Evolutionary conservation across 2,113 vertebrate species (phyloP).

Genomic region (Morone saxatilis): DNA sequence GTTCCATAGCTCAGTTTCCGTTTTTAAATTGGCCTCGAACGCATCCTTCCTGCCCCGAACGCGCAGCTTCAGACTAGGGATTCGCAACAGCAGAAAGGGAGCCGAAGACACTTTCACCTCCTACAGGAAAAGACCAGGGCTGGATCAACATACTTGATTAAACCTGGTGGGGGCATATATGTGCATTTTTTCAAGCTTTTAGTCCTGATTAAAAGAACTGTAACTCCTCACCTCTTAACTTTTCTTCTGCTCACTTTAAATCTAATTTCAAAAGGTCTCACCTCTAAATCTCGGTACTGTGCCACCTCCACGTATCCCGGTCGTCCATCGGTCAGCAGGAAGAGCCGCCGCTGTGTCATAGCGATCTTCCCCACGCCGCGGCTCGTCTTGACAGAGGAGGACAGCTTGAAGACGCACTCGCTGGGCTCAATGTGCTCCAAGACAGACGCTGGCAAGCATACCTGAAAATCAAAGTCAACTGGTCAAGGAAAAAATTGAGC

Average conservation of each 20-base stretch:
- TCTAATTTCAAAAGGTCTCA: conserved; percentile 44
- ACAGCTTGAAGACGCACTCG: conserved; percentile 96
- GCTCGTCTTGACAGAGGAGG: conserved; percentile 93
- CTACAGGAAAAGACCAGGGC: conserved; percentile 69
- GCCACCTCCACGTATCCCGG: conserved; percentile 92
- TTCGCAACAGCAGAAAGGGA: conserved; percentile 89
- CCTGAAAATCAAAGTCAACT: conserved; percentile 59
- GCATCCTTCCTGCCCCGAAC: conserved; percentile 86
- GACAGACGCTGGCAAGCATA: conserved; percentile 87
- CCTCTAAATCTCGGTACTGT: conserved; percentile 94
- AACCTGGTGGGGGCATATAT: too few relatives aligned
- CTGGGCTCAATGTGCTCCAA: conserved; percentile 88
- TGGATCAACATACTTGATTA: background rate
- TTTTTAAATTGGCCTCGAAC: conserved; percentile 96
- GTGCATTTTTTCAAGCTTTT: background rate
- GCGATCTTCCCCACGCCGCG: conserved; percentile 95
- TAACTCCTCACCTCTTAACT: background rate
- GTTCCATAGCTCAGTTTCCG: conserved; percentile 95
- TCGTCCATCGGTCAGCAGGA: conserved; percentile 90
- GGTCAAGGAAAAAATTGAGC: background rate
- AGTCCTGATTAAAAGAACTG: background rate
- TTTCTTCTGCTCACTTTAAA: background rate
- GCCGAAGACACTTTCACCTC: conserved; percentile 91
- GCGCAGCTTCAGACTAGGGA: conserved; percentile 93
- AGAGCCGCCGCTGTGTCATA: conserved; percentile 95